A percentile compares a stretch with the other conserved stretches of the same genome.
These are phyloP conservation scores for Germaria angustata DNA, from an alignment of 2,888 invertebrate species.

Conservation along the genomic window DNA sequence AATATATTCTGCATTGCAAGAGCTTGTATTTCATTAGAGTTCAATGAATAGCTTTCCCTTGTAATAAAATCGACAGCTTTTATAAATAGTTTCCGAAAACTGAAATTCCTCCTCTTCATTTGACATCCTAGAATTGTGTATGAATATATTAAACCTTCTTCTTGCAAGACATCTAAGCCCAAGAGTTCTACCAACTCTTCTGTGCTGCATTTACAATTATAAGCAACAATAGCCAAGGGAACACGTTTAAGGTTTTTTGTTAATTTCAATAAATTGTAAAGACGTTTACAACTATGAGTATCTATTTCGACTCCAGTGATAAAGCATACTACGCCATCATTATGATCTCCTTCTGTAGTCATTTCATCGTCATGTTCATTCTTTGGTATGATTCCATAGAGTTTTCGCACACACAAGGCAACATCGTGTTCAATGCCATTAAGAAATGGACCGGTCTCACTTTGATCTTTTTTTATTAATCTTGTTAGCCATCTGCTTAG, in stretches of 20 bases:
- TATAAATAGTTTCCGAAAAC: constrained; percentile 80
- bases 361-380: constrained; percentile 72
- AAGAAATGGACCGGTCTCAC: constrained; percentile 68
- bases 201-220: constrained; percentile 60
- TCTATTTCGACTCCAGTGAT: constrained; percentile 68
- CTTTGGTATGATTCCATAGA: constrained; percentile 72
- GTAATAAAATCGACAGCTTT: constrained; percentile 71
- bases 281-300: constrained; percentile 70
- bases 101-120: constrained; percentile 55
- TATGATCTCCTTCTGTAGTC: constrained; percentile 71
- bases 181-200: constrained; percentile 60
- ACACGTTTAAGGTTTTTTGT: constrained; percentile 69
- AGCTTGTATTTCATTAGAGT: constrained; percentile 79
- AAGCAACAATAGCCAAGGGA: constrained; percentile 74
- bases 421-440: constrained; percentile 71
- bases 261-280: constrained; percentile 72
- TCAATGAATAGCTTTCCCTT: constrained; percentile 76
- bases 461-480: constrained; percentile 57
- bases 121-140: constrained; percentile 71
- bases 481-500: constrained; percentile 73
- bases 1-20: constrained; percentile 83
- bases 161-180: constrained; percentile 73
- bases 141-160: constrained; percentile 80
- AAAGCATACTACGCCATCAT: constrained; percentile 75
- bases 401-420: constrained; percentile 77